Percentiles rank a stretch among this genome's conserved stretches.
Evolutionary conservation across 2,888 invertebrate species (phyloP).

Genomic region (Zele albiditarsus): DNA sequence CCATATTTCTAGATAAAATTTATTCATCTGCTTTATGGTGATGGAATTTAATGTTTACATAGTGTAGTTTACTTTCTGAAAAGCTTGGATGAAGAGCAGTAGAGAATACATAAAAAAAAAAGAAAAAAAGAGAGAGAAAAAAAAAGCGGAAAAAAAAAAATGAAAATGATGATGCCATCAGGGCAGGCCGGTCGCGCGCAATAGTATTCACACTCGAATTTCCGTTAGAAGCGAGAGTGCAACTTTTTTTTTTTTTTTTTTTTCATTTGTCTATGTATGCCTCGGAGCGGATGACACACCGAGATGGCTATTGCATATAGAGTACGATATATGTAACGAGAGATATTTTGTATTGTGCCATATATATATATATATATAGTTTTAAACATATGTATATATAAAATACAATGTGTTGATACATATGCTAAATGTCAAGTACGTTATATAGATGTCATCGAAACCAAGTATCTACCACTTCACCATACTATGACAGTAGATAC

Average conservation of each 20-base stretch:
- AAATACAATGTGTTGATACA: constrained; percentile 3
- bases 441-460: background rate
- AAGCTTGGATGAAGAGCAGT: background rate
- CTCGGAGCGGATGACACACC: constrained; percentile 5
- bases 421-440: constrained; percentile 4
- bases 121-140: background rate
- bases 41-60: constrained; percentile 8
- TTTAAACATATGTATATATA: background rate
- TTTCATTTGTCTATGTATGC: constrained; percentile 26
- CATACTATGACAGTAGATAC: background rate
- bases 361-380: background rate
- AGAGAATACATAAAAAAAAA: background rate
- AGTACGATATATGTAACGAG: background rate
- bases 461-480: background rate
- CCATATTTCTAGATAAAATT: background rate
- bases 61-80: background rate
- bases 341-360: background rate
- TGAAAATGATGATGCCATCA: constrained; percentile 14
- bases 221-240: constrained; percentile 18
- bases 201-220: constrained; percentile 2
- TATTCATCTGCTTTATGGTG: constrained; percentile 13
- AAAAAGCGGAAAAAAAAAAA: background rate
- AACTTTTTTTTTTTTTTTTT: constrained; percentile 1
- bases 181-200: background rate
- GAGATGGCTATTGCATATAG: constrained; percentile 19